Evolutionary conservation across 2,888 invertebrate species (phyloP), one percentile per base, ranked within the genome.

Genomic region (Neoitamus cyanurus): DNA sequence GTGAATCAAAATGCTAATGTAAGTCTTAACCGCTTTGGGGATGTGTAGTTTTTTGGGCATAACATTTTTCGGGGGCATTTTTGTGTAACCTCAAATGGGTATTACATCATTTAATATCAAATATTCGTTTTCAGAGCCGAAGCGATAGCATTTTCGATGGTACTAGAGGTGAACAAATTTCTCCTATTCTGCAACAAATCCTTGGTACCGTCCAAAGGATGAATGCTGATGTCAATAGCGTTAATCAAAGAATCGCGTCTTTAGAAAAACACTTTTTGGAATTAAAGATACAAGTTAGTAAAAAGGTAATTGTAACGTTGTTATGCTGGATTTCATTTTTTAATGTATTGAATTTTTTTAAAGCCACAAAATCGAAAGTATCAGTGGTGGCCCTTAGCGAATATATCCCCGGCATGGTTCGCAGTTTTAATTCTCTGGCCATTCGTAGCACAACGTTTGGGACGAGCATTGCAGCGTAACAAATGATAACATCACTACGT

Each of bases 331-430:
- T 15, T 58, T 3, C 15, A 48, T 7, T 20, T 58, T 34, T 9
- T 20, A 25, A 20, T 9, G 15, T 3, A 58, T 9, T 58, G 9
- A 9, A 58, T 25, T 9, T 58, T 20, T 9, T 58, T 20, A 58
- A 25, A 83, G 80, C 36, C 80, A 83, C 86, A 11, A 11, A 13
- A 87, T 88, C 85, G 90, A 75, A 77, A 92, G 91, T 88, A 89
- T 85, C 90, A 87, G 88, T 93, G 94, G 89, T 94, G 94, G 94
- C 94, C 94, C 83, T 93, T 94, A 90, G 92, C 92, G 88, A 93
- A 93, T 89, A 92, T 94, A 46, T 92, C 92, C 9, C 91, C 91
- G 3, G 85, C 88, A 1, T 91, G 91, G 91, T 91, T 91, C 85
- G 85, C 89, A 9, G 85, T 91, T 13, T 88, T 91, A 58, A 86